Base-by-base conservation (phyloP, 2,888 invertebrate species). In the Ophion slaviceki region DNA sequence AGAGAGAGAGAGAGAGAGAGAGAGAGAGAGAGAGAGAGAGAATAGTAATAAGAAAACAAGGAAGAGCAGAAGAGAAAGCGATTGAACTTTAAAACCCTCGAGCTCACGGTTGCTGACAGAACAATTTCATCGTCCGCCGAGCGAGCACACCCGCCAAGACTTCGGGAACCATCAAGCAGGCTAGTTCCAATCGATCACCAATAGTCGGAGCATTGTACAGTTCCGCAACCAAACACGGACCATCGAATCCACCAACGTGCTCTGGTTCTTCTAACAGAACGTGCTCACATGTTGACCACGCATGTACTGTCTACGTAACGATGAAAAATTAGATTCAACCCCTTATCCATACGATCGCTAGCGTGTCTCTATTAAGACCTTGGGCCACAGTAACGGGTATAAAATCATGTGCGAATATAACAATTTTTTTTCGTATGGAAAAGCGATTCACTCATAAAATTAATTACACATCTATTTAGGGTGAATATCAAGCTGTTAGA, bases 91-190 rank as follows among this genome's bases (percentile, higher is more conserved):
- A 86, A 77, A 86, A 64, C 67, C 77, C 53, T 80, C 64, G 66
- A 53, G 78, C 80, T 84, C 80, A 70, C 80, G 84, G 87, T 75
- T 90, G 89, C 89, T 89, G 90, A 90, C 89, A 87, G 89, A 88
- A 89, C 90, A 89, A 90, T 90, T 90, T 90, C 88, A 88, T 89
- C 89, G 88, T 86, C 85, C 84, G 80, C 86, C 88, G 59, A 76
- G 68, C 82, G 76, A 71, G 77, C 82, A 75, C 82, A 84, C 81
- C 84, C 78, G 82, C 86, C 83, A 74, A 80, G 80, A 32, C 72
- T 57, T 72, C 28, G 47, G n/a, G 62, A 24, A 64, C 53, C 72
- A 66, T 72, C 70, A 70, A 24, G 53, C 75, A 53, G 36, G 20
- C 64, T 75, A 64, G 72, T 79, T 80, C 67, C 82, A 86, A 87